Percentiles rank a stretch among this genome's conserved stretches.
Evolutionary conservation across 2,797 vertebrate genomes (phyloP).

Genomic region (Chelon auratus): DNA sequence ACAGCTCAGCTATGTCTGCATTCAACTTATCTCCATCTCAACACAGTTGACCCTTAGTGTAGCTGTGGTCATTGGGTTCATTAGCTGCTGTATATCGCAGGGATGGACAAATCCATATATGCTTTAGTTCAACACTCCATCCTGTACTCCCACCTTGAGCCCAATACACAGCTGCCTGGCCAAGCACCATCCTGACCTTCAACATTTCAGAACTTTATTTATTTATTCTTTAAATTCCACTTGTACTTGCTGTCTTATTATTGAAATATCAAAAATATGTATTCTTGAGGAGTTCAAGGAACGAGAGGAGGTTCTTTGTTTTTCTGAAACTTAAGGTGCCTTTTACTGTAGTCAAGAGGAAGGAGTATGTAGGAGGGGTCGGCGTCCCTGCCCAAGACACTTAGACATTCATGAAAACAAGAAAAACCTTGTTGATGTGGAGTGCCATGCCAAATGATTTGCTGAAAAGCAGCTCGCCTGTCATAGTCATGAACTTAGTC

Average conservation of each 20-base stretch:
- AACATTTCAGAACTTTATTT: slow-evolving; percentile 63
- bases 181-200: slow-evolving; percentile 23
- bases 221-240: slow-evolving; percentile 43
- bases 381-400: slow-evolving; percentile 11
- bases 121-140: slow-evolving; percentile 18
- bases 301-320: slow-evolving; percentile 55
- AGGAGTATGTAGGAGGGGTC: slow-evolving; percentile 3
- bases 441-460: slow-evolving; percentile 16
- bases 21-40: slow-evolving; percentile 31
- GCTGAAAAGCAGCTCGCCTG: neutral
- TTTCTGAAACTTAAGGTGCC: slow-evolving; percentile 59
- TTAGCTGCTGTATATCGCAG: slow-evolving; percentile 10
- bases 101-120: slow-evolving; percentile 11
- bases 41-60: slow-evolving; percentile 19
- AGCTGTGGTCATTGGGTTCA: slow-evolving; percentile 41
- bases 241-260: slow-evolving; percentile 44
- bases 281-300: slow-evolving; percentile 46
- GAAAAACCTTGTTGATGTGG: slow-evolving; percentile 23
- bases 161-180: slow-evolving; percentile 15
- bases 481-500: slow-evolving; percentile 15
- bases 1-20: slow-evolving; percentile 26
- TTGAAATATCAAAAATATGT: slow-evolving; percentile 61
- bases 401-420: slow-evolving; percentile 31
- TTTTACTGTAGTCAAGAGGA: slow-evolving; percentile 27
- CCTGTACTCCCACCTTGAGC: slow-evolving; percentile 9